Evolutionary conservation across 1,140 invertebrate genomes (phyloP).

Genomic region (Panagrolaimus sp.): DNA sequence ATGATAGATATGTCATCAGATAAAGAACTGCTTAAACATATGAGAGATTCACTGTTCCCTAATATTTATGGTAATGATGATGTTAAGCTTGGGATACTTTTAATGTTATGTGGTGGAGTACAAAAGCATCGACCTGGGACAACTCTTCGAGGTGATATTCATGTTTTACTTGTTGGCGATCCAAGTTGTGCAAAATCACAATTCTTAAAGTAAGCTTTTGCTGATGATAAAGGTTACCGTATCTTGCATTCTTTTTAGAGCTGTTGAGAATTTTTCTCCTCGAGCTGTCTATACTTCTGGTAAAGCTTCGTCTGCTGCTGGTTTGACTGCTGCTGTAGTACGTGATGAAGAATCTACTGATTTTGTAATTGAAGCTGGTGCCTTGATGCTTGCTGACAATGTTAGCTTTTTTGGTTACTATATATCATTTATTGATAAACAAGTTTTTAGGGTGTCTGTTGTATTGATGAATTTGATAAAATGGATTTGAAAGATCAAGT

Average conservation of each 20-base stretch:
- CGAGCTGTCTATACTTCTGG: conserved; percentile 95
- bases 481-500: conserved; percentile 97
- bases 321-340: conserved; percentile 94
- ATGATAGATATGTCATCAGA: conserved; percentile 95
- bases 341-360: conserved; percentile 93
- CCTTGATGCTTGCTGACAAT: conserved; percentile 96
- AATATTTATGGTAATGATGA: conserved; percentile 97
- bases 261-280: conserved; percentile 86
- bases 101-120: conserved; percentile 97
- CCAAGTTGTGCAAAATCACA: conserved; percentile 98
- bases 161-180: conserved; percentile 95
- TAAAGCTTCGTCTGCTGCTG: conserved; percentile 92
- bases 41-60: conserved; percentile 86
- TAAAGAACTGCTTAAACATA: conserved; percentile 80
- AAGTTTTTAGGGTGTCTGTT: conserved; percentile 71
- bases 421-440: neutral
- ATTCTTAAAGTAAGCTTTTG: conserved; percentile 75
- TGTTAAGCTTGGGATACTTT: conserved; percentile 83
- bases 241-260: conserved; percentile 18
- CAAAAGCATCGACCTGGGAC: conserved; percentile 78
- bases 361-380: conserved; percentile 98
- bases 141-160: conserved; percentile 84
- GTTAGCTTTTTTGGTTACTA: conserved; percentile 55
- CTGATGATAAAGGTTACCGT: too few relatives aligned
- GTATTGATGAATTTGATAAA: conserved; percentile 68